Percentiles rank a stretch among this genome's conserved stretches.
Conservation (phyloP, 2,797 vertebrate genomes). For the Microcaecilia unicolor region DNA sequence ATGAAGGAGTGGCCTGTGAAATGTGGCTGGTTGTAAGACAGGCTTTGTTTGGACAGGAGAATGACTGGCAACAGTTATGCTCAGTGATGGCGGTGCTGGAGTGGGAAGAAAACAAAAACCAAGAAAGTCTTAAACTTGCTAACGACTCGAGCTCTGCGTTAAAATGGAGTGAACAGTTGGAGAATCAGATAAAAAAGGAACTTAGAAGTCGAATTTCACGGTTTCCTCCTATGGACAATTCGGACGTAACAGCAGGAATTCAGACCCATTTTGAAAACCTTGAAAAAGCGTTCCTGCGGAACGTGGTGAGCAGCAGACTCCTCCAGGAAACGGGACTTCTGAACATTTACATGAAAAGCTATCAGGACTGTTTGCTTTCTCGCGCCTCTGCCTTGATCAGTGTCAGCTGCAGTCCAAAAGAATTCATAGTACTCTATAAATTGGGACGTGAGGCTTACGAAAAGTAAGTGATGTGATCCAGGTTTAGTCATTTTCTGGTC, state of each 20-base stretch:
- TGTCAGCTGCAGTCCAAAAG: slow-evolving; percentile 14
- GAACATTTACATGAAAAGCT: neutral
- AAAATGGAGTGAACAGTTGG: slow-evolving; percentile 28
- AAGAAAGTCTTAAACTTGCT: accelerated
- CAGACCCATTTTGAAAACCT: slow-evolving; percentile 20
- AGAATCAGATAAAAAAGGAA: slow-evolving; percentile 14
- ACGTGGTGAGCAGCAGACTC: slow-evolving; percentile 2
- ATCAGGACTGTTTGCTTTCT: slow-evolving; percentile 6
- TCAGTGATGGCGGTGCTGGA: slow-evolving; percentile 12
- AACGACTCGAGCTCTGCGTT: neutral
- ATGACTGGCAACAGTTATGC: neutral
- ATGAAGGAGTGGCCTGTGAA: neutral
- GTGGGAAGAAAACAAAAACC: slow-evolving; percentile 19
- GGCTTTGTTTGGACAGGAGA: neutral
- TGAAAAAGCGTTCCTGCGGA: neutral
- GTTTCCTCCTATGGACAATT: neutral
- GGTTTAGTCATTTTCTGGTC: neutral
- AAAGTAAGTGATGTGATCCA: slow-evolving; percentile 17
- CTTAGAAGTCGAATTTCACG: slow-evolving; percentile 9
- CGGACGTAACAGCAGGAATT: neutral
- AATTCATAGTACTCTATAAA: slow-evolving; percentile 26
- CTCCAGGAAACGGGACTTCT: slow-evolving; percentile 23
- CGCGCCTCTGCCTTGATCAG: slow-evolving; percentile 14
- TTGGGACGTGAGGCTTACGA: slow-evolving; percentile 21
- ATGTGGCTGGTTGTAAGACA: slow-evolving; percentile 27